A percentile compares a stretch with the other conserved stretches of the same genome.
Evolutionary conservation across 2,797 vertebrate genomes (phyloP).

Genomic region (Acanthurus lineatus): DNA sequence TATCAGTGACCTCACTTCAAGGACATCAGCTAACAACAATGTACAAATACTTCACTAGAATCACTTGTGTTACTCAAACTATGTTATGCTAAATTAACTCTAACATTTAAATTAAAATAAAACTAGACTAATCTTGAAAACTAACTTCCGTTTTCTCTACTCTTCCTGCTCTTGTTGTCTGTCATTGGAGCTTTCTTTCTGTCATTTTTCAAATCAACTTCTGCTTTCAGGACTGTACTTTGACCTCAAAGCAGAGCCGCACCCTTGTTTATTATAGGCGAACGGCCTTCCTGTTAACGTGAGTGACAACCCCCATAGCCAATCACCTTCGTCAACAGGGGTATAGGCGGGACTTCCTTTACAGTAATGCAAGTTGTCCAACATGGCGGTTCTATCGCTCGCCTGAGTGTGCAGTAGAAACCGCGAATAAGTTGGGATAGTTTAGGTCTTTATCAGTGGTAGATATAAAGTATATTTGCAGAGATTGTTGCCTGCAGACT

Average conservation of each 20-base stretch:
- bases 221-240: slow-evolving; percentile 19
- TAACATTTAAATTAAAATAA: fast-evolving
- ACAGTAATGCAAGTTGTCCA: slow-evolving; percentile 57
- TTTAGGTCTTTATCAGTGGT: neutral
- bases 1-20: slow-evolving; percentile 14
- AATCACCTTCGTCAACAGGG: slow-evolving; percentile 48
- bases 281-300: neutral
- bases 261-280: slow-evolving; percentile 56
- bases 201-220: neutral
- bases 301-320: slow-evolving; percentile 43
- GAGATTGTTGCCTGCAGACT: neutral
- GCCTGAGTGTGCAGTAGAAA: slow-evolving; percentile 43
- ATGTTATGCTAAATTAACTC: neutral
- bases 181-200: neutral
- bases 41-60: neutral
- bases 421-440: slow-evolving; percentile 39
- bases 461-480: neutral
- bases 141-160: neutral
- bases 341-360: slow-evolving; percentile 63
- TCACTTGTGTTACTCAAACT: neutral
- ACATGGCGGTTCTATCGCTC: slow-evolving; percentile 72
- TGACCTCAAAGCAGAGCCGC: slow-evolving; percentile 56
- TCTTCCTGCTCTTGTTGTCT: neutral
- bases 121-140: neutral
- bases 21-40: neutral